Evolutionary conservation across 2,797 vertebrate species (phyloP), one percentile per base, ranked within the genome.

Genomic region (Prionace glauca): DNA sequence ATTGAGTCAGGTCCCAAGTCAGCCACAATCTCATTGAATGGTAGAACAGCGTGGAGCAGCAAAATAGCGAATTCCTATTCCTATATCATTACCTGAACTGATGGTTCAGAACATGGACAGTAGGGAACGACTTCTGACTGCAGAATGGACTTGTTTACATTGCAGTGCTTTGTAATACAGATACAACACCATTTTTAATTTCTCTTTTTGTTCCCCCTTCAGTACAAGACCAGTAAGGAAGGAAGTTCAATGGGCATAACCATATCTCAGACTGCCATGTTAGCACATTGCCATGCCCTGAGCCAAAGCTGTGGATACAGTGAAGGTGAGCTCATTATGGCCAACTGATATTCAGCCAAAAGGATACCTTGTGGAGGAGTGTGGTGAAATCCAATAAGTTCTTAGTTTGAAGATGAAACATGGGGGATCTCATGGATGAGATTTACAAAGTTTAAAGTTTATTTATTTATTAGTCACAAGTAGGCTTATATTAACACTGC

Each of bases 221-320:
- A 99, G 99, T 99, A 99, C 96, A 99, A 99, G 97, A 99, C 98
- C 96, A 99, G 98, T 97, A 99, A 99, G 96, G 99, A 99, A 96
- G 99, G 98, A 97, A 99, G 98, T 97, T 99, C 99, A 0, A 98
- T 99, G 98, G 99, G 99, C 72, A 98, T 99, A 96, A 98, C 98
- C 0, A 96, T 99, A 96, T 98, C 98, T 86, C 98, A 99, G 65
- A 97, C 98, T 0, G 98, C 98, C 96, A 98, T 99, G 98, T 96
- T 99, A 96, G 98, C 98, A 74, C 99, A 99, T 96, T 99, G 98
- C 96, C 98, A 98, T 0, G 98, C 98, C 1, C 97, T 99, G 96
- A 99, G 98, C 91, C 98, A 99, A 97, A 98, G 98, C 0, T 99
- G 99, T 0, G 98, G 98, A 62, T 99, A 99, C 97, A 98, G 97